Evolutionary conservation across 1,140 invertebrate genomes (phyloP), one percentile per base, ranked within the genome.

Genomic region (Battus philenor): DNA sequence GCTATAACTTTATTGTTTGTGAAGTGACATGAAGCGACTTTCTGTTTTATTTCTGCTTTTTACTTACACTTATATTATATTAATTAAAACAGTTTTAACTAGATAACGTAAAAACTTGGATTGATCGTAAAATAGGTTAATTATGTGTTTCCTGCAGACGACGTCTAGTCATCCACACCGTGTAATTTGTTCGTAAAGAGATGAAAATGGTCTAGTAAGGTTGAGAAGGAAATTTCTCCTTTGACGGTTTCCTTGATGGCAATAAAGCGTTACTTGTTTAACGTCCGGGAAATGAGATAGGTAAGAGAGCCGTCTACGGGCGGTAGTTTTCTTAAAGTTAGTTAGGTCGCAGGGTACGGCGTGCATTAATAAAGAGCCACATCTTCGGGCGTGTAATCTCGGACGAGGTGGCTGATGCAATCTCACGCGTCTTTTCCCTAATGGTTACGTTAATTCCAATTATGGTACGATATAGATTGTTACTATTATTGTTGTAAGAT

Each of bases 251-350:
- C 24, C 22, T 41, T 8, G 22, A 44, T 58, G 58, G 58, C 49
- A 65, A 74, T 74, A 72, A 72, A 74, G 59, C 59, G 64, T 67
- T 71, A 54, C 61, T 70, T 68, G 66, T 68, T 76, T 70, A 73
- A 69, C 57, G 60, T 57, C 17, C 51, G 41, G 53, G 50, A 68
- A 70, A 75, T 67, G 67, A 67, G 62, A 47, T 39, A 46, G 61
- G 54, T 47, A 41, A 48, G 38, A 59, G 52, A 47, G 34, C 54
- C 33, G 48, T 59, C 47, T 60, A 49, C 58, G 45, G 55, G 48
- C 32, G 15, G 16, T 63, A 66, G 66, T 68, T 71, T 68, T 61
- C 69, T 70, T 70, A 55, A 71, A 71, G 68, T 67, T 68, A 65
- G 60, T 69, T 73, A 66, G 53, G 56, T 45, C 47, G 44, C 41